Conservation (phyloP, 2,797 vertebrate species). For the Podargus strigoides region DNA sequence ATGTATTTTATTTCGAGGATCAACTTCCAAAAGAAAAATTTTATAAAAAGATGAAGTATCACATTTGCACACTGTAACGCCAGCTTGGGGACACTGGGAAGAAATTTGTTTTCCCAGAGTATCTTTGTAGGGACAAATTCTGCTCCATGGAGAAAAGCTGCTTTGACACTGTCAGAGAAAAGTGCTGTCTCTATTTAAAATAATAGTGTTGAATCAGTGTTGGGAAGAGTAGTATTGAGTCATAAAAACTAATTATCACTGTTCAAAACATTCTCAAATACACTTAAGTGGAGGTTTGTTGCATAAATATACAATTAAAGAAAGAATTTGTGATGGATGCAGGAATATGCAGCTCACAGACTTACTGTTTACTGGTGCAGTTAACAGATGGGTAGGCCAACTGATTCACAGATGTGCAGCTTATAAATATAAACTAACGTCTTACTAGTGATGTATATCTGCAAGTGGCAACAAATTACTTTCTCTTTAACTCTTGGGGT, state of each 20-base stretch:
- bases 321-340: constrained; percentile 79
- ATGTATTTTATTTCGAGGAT: background rate
- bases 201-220: constrained; percentile 44
- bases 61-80: background rate
- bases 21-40: background rate
- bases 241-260: constrained; percentile 72
- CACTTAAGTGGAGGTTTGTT: constrained; percentile 75
- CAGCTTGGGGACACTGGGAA: background rate
- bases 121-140: constrained; percentile 6
- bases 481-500: constrained; percentile 73
- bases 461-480: constrained; percentile 75
- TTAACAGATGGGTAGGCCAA: constrained; percentile 82
- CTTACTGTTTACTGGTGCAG: constrained; percentile 78
- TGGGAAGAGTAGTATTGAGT: constrained; percentile 59
- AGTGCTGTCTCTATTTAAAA: constrained; percentile 41
- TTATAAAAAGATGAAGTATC: background rate
- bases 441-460: constrained; percentile 76
- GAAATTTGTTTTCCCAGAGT: background rate
- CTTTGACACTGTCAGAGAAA: constrained; percentile 14
- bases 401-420: constrained; percentile 81
- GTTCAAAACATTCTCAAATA: constrained; percentile 74
- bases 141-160: background rate
- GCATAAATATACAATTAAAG: constrained; percentile 78
- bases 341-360: constrained; percentile 62
- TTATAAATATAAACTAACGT: constrained; percentile 79